Percentiles rank a stretch among this genome's conserved stretches.
phyloP scores from a whole-genome alignment of 2,113 vertebrate species.

The Entomyzon cyanotis region DNA sequence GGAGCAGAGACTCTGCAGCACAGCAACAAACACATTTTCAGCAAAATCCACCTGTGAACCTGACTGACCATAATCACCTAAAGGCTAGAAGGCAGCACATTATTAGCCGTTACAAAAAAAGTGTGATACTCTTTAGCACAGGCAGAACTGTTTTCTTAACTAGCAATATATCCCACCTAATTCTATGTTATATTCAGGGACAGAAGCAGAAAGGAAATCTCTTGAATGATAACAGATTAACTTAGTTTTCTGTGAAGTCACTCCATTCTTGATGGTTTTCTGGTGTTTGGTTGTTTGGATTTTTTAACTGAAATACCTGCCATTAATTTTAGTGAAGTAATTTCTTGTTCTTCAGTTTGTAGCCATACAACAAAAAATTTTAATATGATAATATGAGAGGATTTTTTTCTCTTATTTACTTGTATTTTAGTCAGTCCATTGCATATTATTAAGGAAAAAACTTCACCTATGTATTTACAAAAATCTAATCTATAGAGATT shows the following conservation, averaged over 20 bases:
- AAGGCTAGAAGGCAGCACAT: not conserved
- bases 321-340: not conserved
- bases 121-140: not conserved
- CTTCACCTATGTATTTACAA: not conserved
- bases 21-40: not conserved
- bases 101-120: not conserved
- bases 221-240: not conserved
- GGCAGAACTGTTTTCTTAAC: not conserved
- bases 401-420: not conserved
- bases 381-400: not conserved
- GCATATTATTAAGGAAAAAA: not conserved
- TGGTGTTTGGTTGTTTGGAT: rapidly evolving
- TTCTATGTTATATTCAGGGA: not conserved
- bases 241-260: not conserved
- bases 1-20: not conserved
- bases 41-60: not conserved
- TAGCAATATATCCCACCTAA: not conserved
- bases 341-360: not conserved
- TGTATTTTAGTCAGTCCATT: not conserved
- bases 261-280: not conserved
- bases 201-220: not conserved
- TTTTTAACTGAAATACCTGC: not conserved
- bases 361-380: not conserved
- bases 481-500: not conserved
- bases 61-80: not conserved